Percentiles rank a stretch among this genome's conserved stretches.
These are phyloP conservation scores for Oreonectes daqikongensis DNA, from an alignment of 2,797 vertebrate species.

Conservation along the genomic window DNA sequence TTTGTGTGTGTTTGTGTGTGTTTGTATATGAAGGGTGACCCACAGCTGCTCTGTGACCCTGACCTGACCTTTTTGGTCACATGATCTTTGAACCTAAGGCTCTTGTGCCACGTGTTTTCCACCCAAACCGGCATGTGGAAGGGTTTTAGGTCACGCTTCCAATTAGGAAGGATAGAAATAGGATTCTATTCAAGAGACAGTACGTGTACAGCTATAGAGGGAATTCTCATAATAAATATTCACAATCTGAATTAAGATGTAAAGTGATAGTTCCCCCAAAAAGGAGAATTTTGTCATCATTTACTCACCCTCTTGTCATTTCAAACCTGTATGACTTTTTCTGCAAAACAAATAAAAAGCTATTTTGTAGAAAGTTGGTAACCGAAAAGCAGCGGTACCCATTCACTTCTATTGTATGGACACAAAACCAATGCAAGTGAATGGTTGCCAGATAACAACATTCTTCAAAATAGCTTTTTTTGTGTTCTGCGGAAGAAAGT, in stretches of 20 bases:
- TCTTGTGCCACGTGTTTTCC: neutral
- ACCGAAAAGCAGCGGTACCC: too few species aligned
- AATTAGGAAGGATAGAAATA: neutral
- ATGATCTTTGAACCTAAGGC: conserved; percentile 7
- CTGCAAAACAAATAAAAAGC: too few species aligned
- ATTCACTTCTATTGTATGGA: too few species aligned
- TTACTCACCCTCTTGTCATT: too few species aligned
- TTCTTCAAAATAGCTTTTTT: too few species aligned
- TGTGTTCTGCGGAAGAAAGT: too few species aligned
- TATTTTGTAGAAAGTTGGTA: too few species aligned
- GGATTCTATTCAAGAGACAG: neutral
- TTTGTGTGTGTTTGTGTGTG: neutral
- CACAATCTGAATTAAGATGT: neutral
- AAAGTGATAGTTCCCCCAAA: too few species aligned
- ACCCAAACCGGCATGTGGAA: neutral
- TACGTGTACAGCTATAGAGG: neutral
- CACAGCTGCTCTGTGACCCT: conserved; percentile 10
- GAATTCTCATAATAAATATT: neutral
- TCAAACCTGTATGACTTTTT: too few species aligned
- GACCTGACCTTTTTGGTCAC: conserved; percentile 26
- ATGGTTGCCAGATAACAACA: too few species aligned
- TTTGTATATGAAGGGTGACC: neutral
- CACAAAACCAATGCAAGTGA: too few species aligned
- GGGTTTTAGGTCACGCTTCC: neutral
- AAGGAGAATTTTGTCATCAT: too few species aligned